Evolutionary conservation across 2,797 vertebrate species (phyloP).

Genomic region (Rallus crepitans): DNA sequence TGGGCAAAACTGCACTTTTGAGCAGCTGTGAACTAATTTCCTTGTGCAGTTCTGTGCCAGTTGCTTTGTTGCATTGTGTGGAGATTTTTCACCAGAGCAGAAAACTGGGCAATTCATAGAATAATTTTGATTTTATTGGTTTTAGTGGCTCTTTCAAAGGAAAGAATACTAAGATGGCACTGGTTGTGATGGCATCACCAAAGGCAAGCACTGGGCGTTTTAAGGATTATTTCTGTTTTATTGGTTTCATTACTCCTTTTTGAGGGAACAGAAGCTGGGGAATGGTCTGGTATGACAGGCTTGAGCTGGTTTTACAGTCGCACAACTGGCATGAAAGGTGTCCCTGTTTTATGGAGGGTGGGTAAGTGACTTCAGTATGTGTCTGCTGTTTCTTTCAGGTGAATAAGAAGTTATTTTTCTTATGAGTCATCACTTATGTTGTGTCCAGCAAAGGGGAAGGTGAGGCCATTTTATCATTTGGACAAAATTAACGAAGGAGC

Average conservation of each 20-base stretch:
- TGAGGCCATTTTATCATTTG: constrained; percentile 61
- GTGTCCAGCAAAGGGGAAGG: constrained; percentile 74
- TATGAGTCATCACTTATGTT: constrained; percentile 61
- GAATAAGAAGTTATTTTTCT: constrained; percentile 61
- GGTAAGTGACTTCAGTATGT: constrained; percentile 68
- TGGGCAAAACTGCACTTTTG: not conserved
- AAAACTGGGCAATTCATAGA: not conserved
- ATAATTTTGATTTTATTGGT: constrained; percentile 57
- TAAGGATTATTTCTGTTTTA: constrained; percentile 62
- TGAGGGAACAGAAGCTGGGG: not conserved
- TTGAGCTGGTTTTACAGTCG: constrained; percentile 65
- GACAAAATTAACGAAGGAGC: not conserved
- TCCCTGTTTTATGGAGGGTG: constrained; percentile 73
- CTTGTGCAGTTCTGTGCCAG: not conserved
- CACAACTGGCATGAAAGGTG: constrained; percentile 57
- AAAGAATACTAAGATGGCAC: not conserved
- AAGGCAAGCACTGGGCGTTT: not conserved
- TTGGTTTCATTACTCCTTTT: constrained; percentile 15
- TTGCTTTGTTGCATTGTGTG: not conserved
- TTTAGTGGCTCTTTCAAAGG: constrained; percentile 70
- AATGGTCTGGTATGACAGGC: constrained; percentile 43
- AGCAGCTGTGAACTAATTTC: not conserved
- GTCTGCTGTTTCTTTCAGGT: constrained; percentile 66
- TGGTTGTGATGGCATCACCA: constrained; percentile 10
- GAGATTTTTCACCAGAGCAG: not conserved